These are phyloP conservation scores for Microtus pennsylvanicus DNA, from an alignment of 2,113 vertebrate species.

Conservation along the genomic window DNA sequence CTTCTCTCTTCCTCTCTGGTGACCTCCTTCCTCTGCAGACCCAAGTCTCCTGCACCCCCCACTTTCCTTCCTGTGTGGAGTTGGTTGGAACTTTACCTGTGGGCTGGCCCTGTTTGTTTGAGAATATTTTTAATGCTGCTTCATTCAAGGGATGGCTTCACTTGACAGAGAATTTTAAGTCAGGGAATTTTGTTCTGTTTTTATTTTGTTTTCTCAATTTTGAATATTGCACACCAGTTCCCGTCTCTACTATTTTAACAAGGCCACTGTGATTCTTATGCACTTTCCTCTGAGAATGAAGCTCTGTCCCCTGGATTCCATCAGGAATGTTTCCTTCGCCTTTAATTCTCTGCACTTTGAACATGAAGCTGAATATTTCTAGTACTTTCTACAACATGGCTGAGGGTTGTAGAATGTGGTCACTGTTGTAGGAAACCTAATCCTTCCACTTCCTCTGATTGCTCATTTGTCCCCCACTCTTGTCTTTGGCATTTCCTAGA, in stretches of 20 bases:
- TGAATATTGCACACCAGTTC: fast-evolving
- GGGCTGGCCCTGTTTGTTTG: neutral
- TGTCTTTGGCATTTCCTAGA: neutral
- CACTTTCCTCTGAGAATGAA: fast-evolving
- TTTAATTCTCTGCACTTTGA: neutral
- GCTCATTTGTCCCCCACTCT: neutral
- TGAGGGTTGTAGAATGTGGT: neutral
- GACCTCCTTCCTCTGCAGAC: neutral
- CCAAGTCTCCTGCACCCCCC: neutral
- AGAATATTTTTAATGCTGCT: neutral
- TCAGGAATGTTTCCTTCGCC: neutral
- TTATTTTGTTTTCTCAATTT: neutral
- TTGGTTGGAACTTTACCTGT: neutral
- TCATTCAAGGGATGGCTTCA: neutral
- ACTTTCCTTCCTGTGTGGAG: neutral
- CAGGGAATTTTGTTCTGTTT: neutral
- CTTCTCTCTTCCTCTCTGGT: neutral
- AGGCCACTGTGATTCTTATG: fast-evolving
- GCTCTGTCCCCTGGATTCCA: neutral
- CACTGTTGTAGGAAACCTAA: neutral
- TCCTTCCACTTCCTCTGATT: too few species aligned
- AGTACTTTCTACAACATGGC: neutral
- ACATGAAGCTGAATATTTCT: neutral
- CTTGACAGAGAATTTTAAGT: neutral
- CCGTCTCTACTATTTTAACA: fast-evolving